These are phyloP conservation scores for Archaeoteleia sp. DNA, from an alignment of 2,888 invertebrate genomes.

Conservation along the genomic window DNA sequence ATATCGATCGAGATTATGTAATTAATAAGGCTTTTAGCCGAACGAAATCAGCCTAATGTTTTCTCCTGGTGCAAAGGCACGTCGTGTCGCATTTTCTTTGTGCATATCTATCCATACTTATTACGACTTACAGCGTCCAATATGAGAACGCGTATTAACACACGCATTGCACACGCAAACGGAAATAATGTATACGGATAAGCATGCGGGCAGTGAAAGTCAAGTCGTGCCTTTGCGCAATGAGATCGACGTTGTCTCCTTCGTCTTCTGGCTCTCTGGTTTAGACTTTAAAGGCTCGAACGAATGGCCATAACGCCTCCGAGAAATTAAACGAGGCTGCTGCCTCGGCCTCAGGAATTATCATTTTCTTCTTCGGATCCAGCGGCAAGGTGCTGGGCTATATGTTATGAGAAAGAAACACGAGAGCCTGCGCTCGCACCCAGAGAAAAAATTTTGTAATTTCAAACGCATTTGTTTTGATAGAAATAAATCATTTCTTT, in stretches of 20 bases:
- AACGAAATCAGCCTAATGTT: too few species aligned
- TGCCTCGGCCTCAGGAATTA: slow-evolving; percentile 34
- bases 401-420: background rate
- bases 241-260: slow-evolving; percentile 67
- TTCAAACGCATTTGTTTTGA: background rate
- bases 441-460: background rate
- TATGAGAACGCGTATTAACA: slow-evolving; percentile 31
- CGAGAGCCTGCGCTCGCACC: background rate
- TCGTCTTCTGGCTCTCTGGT: slow-evolving; percentile 58
- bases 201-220: slow-evolving; percentile 67
- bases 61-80: too few species aligned
- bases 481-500: too few species aligned
- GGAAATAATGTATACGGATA: slow-evolving; percentile 34
- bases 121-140: slow-evolving; percentile 1
- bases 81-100: too few species aligned
- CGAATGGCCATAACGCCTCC: slow-evolving; percentile 57
- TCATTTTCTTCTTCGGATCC: slow-evolving; percentile 13
- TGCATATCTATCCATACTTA: background rate
- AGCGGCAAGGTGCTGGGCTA: background rate
- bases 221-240: slow-evolving; percentile 69
- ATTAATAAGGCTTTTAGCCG: too few species aligned
- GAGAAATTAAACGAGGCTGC: slow-evolving; percentile 43
- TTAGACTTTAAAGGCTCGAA: slow-evolving; percentile 69
- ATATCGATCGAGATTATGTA: too few species aligned
- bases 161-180: slow-evolving; percentile 39